These are phyloP conservation scores for Euwallacea fornicatus DNA, from an alignment of 1,140 invertebrate genomes.

Conservation along the genomic window DNA sequence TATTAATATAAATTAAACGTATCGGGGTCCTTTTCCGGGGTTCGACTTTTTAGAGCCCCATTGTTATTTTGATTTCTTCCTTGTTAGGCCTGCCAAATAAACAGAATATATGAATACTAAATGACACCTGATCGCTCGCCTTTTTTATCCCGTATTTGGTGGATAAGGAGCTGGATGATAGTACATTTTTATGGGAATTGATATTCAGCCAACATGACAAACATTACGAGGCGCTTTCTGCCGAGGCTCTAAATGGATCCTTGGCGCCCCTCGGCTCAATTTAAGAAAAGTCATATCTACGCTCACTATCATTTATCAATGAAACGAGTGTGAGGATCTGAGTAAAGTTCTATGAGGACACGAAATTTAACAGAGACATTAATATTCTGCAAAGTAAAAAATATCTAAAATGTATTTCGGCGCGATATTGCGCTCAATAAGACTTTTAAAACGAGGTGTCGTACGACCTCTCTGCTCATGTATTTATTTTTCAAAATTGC, in stretches of 20 bases:
- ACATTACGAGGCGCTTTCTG: slow-evolving; percentile 22
- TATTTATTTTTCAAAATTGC: too few species aligned
- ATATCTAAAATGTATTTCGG: too few species aligned
- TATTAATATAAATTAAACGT: slow-evolving; percentile 41
- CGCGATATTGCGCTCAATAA: too few species aligned
- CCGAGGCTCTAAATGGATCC: slow-evolving; percentile 1
- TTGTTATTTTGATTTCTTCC: slow-evolving; percentile 38
- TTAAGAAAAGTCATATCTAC: slow-evolving; percentile 5
- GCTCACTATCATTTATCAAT: neutral
- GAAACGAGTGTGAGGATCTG: too few species aligned
- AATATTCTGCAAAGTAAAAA: too few species aligned
- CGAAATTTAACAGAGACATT: too few species aligned
- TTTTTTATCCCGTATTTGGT: slow-evolving; percentile 22
- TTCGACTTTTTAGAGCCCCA: slow-evolving; percentile 29
- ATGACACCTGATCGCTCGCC: slow-evolving; percentile 36
- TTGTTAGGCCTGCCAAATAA: slow-evolving; percentile 38
- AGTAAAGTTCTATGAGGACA: too few species aligned
- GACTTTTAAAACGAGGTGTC: too few species aligned
- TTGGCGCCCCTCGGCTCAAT: slow-evolving; percentile 9
- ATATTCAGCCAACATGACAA: slow-evolving; percentile 18
- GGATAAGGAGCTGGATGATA: slow-evolving; percentile 32
- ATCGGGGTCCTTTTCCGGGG: slow-evolving; percentile 22
- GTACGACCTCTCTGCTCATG: too few species aligned
- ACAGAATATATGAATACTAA: slow-evolving; percentile 41
- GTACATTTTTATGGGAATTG: slow-evolving; percentile 31